These are phyloP conservation scores for Oreochromis spilurus DNA, from an alignment of 2,113 vertebrate species.

Conservation along the genomic window DNA sequence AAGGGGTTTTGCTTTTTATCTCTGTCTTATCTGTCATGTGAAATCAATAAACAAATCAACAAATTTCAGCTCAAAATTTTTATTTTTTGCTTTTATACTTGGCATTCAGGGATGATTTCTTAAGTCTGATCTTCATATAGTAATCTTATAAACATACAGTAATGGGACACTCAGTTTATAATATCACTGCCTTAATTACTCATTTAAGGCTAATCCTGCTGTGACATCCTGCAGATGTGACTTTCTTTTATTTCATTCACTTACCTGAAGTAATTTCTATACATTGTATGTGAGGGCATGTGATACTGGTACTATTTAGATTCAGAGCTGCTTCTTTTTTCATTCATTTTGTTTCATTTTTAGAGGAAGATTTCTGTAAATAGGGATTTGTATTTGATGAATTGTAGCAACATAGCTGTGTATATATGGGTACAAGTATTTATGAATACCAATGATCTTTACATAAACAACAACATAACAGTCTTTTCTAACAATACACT, in stretches of 20 bases:
- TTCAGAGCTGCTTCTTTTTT: accelerated
- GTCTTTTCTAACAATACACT: background rate
- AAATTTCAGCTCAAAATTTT: background rate
- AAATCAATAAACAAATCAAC: background rate
- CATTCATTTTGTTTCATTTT: background rate
- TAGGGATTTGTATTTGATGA: accelerated
- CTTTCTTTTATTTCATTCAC: background rate
- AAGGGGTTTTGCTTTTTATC: background rate
- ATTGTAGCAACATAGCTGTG: background rate
- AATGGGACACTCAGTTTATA: accelerated
- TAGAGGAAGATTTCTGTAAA: background rate
- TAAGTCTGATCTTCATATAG: background rate
- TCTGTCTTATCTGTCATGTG: accelerated
- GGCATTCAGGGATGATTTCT: background rate
- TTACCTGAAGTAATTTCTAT: background rate
- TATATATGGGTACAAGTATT: background rate
- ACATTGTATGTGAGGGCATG: accelerated
- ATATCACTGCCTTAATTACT: background rate
- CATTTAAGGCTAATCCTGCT: background rate
- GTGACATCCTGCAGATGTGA: background rate
- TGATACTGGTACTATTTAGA: background rate
- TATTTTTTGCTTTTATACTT: background rate
- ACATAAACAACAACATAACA: background rate
- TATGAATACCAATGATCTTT: background rate
- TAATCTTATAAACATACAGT: background rate